phyloP scores from a whole-genome alignment of 2,797 vertebrate genomes.

The Malurus splendens region DNA sequence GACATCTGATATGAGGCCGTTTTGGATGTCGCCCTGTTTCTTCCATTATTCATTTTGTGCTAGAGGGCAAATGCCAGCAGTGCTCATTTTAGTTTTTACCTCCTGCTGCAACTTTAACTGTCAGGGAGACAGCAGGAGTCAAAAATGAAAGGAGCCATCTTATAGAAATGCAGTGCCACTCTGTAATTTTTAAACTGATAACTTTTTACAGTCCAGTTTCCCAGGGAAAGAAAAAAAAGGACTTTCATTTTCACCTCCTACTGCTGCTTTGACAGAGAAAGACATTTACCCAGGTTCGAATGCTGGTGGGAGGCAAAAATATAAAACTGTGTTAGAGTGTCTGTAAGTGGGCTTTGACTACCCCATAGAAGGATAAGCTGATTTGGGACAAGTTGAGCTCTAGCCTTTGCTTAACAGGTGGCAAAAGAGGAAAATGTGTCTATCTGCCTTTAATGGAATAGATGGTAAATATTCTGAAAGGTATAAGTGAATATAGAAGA shows the following conservation, averaged over 20 bases:
- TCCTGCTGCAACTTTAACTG: conserved; percentile 77
- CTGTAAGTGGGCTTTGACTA: conserved; percentile 62
- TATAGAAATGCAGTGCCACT: conserved; percentile 70
- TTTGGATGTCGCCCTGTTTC: conserved; percentile 63
- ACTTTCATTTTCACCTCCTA: conserved; percentile 70
- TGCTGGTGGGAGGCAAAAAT: conserved; percentile 64
- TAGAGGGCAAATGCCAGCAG: conserved; percentile 72
- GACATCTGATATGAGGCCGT: conserved; percentile 55
- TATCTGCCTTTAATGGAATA: not conserved
- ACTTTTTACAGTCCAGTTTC: conserved; percentile 71
- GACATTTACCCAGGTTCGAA: conserved; percentile 64
- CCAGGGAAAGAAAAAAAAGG: conserved; percentile 65
- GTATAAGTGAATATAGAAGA: not conserved
- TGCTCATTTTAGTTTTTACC: conserved; percentile 69
- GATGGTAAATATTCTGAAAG: conserved; percentile 5
- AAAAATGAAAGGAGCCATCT: conserved; percentile 72
- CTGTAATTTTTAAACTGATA: conserved; percentile 77
- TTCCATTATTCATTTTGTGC: conserved; percentile 78
- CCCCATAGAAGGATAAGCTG: conserved; percentile 39
- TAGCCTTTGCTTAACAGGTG: conserved; percentile 10
- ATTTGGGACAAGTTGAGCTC: conserved; percentile 22
- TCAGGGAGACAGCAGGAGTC: conserved; percentile 73
- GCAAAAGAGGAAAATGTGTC: conserved; percentile 33
- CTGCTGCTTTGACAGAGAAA: conserved; percentile 72
- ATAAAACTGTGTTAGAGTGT: conserved; percentile 61